Conservation (phyloP, 2,113 vertebrate species). For the Cephalopholis sonnerati region DNA sequence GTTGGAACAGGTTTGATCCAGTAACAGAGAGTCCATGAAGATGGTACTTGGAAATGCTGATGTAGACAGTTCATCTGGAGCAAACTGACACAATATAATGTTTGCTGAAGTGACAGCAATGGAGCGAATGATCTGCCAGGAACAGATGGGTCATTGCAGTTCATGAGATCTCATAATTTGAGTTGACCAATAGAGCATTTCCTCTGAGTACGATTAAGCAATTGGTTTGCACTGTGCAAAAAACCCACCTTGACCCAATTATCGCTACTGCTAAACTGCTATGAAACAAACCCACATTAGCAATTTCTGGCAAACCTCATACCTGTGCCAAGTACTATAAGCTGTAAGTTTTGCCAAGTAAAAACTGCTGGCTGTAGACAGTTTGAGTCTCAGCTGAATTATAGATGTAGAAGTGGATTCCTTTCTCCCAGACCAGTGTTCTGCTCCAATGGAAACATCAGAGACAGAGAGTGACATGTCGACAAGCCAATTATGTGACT, state of each 20-base stretch:
- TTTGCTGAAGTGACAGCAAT: conserved; percentile 5
- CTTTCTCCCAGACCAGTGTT: conserved; percentile 49
- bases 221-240: conserved; percentile 7
- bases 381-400: conserved; percentile 67
- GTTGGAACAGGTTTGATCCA: background rate
- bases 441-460: conserved; percentile 67
- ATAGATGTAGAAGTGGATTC: conserved; percentile 62
- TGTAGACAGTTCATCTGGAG: background rate
- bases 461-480: conserved; percentile 60
- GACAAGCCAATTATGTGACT: conserved; percentile 67
- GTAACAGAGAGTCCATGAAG: background rate
- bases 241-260: conserved; percentile 23
- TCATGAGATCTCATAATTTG: background rate
- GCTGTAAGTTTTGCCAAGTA: conserved; percentile 57
- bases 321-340: conserved; percentile 33
- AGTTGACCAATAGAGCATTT: background rate
- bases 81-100: background rate
- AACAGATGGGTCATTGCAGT: conserved; percentile 6
- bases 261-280: conserved; percentile 28
- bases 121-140: background rate
- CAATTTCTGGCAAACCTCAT: conserved; percentile 11
- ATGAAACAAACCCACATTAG: conserved; percentile 24
- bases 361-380: conserved; percentile 69
- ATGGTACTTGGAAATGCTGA: background rate
- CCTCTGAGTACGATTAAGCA: background rate